These are phyloP conservation scores for Apamea epomidion DNA, from an alignment of 2,888 invertebrate species.

Conservation along the genomic window DNA sequence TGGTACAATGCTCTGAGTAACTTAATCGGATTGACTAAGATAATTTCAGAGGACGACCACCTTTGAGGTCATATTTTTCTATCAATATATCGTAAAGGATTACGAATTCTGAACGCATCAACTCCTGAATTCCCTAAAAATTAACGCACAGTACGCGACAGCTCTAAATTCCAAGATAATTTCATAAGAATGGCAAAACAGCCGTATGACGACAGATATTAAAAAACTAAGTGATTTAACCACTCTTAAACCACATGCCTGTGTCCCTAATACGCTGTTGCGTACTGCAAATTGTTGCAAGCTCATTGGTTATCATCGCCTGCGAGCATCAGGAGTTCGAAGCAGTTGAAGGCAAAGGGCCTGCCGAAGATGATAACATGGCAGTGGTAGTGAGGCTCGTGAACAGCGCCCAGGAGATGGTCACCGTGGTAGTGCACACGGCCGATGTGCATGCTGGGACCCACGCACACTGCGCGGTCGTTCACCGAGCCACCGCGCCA, in stretches of 20 bases:
- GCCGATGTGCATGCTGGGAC: conserved; percentile 78
- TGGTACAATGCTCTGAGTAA: neutral
- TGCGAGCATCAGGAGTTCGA: conserved; percentile 80
- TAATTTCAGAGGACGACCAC: neutral
- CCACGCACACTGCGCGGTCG: conserved; percentile 73
- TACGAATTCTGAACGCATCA: conserved; percentile 12
- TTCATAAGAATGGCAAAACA: conserved; percentile 21
- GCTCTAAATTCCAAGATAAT: conserved; percentile 14
- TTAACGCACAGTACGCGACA: neutral
- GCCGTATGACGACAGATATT: neutral
- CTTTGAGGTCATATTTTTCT: neutral
- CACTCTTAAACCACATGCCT: neutral
- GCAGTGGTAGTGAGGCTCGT: conserved; percentile 77
- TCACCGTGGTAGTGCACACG: conserved; percentile 76
- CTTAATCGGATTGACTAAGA: neutral
- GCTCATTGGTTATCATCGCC: conserved; percentile 38
- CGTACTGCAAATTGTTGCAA: neutral
- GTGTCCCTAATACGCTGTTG: conserved; percentile 2
- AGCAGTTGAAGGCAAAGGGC: conserved; percentile 86
- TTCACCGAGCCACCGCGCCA: conserved; percentile 76
- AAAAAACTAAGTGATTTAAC: neutral
- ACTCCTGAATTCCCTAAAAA: neutral
- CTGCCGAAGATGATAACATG: conserved; percentile 83
- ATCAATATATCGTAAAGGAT: conserved; percentile 5
- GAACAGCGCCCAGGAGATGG: conserved; percentile 76